Evolutionary conservation across 2,797 vertebrate species (phyloP).

Genomic region (Oreortyx pictus): DNA sequence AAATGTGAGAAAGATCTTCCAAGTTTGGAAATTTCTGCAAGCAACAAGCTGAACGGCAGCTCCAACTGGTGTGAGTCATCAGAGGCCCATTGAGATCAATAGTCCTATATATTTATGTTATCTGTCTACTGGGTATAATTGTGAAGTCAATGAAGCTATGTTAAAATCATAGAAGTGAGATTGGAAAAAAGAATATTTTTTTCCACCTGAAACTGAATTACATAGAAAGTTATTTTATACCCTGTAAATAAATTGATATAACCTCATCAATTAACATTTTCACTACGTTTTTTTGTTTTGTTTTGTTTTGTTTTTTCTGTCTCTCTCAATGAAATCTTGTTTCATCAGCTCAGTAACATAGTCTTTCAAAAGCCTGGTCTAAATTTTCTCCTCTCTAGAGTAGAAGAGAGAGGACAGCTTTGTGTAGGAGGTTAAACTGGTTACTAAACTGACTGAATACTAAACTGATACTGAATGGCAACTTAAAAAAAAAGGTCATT

Average conservation of each 20-base stretch:
- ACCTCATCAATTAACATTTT: background rate
- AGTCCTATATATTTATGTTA: background rate
- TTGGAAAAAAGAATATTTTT: background rate
- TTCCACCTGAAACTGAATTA: background rate
- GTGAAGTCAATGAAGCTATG: background rate
- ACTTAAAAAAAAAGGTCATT: background rate
- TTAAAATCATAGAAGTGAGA: background rate
- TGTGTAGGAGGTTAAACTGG: background rate
- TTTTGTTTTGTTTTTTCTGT: background rate
- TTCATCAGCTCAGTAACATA: background rate
- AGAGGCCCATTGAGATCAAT: conserved; percentile 25
- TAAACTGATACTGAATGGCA: background rate
- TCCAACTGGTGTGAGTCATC: conserved; percentile 29
- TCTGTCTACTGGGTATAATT: background rate
- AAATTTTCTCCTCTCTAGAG: background rate
- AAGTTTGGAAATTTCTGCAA: conserved; percentile 53
- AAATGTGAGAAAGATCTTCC: conserved; percentile 44
- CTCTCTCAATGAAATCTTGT: background rate
- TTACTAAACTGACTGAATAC: background rate
- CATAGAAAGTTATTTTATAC: background rate
- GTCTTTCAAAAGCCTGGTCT: background rate
- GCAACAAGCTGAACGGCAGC: background rate
- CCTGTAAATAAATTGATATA: background rate
- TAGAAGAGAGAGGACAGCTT: background rate
- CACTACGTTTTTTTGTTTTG: background rate